A percentile compares a stretch with the other conserved stretches of the same genome.
phyloP scores from a whole-genome alignment of 2,888 invertebrate species.

The Dynastes hyllus region DNA sequence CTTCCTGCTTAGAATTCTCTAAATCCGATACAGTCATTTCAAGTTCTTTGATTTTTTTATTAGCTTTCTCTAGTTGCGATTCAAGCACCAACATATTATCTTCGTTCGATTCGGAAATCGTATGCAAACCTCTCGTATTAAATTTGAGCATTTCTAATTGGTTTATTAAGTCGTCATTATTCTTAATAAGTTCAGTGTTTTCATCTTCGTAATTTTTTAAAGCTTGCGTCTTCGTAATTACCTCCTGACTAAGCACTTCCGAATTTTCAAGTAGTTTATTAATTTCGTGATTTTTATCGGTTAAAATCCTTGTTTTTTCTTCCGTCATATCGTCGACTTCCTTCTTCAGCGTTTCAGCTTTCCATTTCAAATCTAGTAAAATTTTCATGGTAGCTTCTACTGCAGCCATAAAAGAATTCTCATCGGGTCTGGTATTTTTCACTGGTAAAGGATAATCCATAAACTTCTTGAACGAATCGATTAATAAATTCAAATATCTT shows the following conservation, averaged over 20 bases:
- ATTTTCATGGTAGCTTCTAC: conserved; percentile 74
- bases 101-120: conserved; percentile 83
- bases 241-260: conserved; percentile 67
- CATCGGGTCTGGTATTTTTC: conserved; percentile 59
- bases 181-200: conserved; percentile 79
- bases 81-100: conserved; percentile 79
- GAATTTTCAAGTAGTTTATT: conserved; percentile 67
- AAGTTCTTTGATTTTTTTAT: conserved; percentile 69
- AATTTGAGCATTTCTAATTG: conserved; percentile 78
- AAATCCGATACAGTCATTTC: conserved; percentile 63
- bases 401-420: conserved; percentile 65
- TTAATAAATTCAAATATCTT: conserved; percentile 65
- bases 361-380: conserved; percentile 75
- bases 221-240: conserved; percentile 65
- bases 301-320: conserved; percentile 68
- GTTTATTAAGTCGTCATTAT: conserved; percentile 80
- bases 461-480: conserved; percentile 55
- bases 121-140: conserved; percentile 78
- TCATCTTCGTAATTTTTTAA: conserved; percentile 75
- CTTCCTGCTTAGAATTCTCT: conserved; percentile 58
- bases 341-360: conserved; percentile 75
- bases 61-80: conserved; percentile 75
- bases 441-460: conserved; percentile 51
- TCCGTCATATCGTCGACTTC: conserved; percentile 75
- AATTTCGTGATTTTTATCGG: conserved; percentile 69